phyloP scores from a whole-genome alignment of 2,888 invertebrate genomes.

The Agriopis leucophaearia region DNA sequence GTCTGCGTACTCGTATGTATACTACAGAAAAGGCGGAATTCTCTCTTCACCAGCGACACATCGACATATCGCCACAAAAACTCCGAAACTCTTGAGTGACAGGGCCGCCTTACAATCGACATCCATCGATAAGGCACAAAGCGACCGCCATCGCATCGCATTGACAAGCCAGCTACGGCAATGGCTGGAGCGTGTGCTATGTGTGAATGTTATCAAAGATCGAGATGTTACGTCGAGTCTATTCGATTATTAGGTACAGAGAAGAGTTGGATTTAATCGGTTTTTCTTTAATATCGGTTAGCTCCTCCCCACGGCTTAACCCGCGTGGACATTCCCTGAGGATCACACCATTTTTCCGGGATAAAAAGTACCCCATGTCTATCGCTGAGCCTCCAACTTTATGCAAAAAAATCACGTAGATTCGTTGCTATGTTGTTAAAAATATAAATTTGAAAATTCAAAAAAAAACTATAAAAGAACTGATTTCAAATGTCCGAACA shows the following conservation, averaged over 20 bases:
- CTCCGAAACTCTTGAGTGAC: constrained; percentile 81
- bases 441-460: neutral
- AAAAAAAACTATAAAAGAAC: too few relatives aligned
- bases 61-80: constrained; percentile 79
- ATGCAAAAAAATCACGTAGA: too few relatives aligned
- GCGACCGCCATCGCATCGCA: constrained; percentile 80
- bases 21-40: neutral
- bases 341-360: too few relatives aligned
- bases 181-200: constrained; percentile 80
- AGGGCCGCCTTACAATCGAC: constrained; percentile 83
- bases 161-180: constrained; percentile 63
- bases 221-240: constrained; percentile 79
- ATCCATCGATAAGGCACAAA: constrained; percentile 81
- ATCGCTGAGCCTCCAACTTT: too few relatives aligned
- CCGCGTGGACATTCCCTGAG: too few relatives aligned
- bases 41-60: constrained; percentile 58
- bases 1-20: too few relatives aligned
- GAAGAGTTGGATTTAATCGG: constrained; percentile 49
- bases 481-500: too few relatives aligned
- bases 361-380: too few relatives aligned
- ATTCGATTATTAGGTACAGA: constrained; percentile 76
- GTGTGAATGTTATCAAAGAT: constrained; percentile 85
- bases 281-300: neutral
- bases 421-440: too few relatives aligned
- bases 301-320: too few relatives aligned